A percentile compares a stretch with the other conserved stretches of the same genome.
Evolutionary conservation across 2,113 vertebrate species (phyloP).

Genomic region (Nipponia nippon): DNA sequence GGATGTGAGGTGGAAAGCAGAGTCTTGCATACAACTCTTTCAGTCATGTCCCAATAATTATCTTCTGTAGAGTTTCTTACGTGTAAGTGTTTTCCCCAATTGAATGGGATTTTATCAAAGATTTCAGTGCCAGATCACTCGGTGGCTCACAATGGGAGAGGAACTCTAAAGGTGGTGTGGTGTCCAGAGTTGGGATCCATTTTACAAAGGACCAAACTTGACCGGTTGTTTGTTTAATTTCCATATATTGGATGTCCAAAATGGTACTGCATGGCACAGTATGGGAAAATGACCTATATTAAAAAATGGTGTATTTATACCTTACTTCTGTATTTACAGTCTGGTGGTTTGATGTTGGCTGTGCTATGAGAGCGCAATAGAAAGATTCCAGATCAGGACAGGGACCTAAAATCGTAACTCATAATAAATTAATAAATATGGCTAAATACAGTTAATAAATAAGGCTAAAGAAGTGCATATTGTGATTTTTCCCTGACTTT

Average conservation of each 20-base stretch:
- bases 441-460: background rate
- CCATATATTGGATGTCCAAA: background rate
- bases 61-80: background rate
- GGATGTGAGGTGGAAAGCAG: background rate
- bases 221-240: background rate
- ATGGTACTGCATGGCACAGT: background rate
- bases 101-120: background rate
- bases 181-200: background rate
- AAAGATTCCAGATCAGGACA: background rate
- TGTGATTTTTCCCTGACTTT: background rate
- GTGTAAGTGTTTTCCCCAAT: accelerated
- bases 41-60: background rate
- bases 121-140: background rate
- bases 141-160: background rate
- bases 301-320: background rate
- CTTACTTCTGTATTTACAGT: background rate
- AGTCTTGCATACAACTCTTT: background rate
- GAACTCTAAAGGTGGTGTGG: background rate
- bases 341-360: background rate
- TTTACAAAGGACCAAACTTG: background rate
- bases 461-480: background rate
- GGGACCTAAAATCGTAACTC: background rate
- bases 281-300: background rate
- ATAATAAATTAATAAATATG: background rate
- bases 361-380: background rate